Base-by-base conservation (phyloP, 2,888 invertebrate genomes). In the Crematogaster levior region DNA sequence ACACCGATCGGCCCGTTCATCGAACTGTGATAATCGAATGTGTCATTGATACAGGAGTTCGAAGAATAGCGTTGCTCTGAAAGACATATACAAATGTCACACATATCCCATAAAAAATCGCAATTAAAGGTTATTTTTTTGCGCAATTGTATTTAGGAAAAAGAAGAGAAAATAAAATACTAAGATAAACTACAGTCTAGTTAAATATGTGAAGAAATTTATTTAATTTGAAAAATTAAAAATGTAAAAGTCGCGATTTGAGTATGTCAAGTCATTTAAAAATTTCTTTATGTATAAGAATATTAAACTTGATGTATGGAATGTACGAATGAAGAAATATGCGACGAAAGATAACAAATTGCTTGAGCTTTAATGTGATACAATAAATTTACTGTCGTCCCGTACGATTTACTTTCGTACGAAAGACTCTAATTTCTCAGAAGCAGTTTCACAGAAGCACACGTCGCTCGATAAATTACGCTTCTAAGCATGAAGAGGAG, bases 381-480 rank as follows among this genome's bases (percentile, higher is more conserved):
- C 46, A 48, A 24, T 18, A 12, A 53, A 58, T 58, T 56, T 27
- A 53, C n/a, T 5, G 3, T 15, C n/a, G 27, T 56, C 12, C 18
- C 21, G 10, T 34, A 21, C 21, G 34, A 24, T 15, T 37, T 12
- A 51, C 37, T n/a, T n/a, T n/a, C n/a, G n/a, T n/a, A 75, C 27
- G 34, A 37, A 9, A 18, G 51, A 0, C n/a, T 27, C 65, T 66
- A 66, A 75, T 66, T 75, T 66, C 51, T 66, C 27, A n/a, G n/a
- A n/a, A n/a, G n/a, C n/a, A n/a, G 46, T 24, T 74, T 65, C n/a
- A 37, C 43, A 15, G n/a, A 51, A 51, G 24, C 68, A 65, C 75
- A 27, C 51, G 51, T 51, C 24, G 37, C 12, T 74, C 63, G 43
- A 79, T 81, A 75, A 63, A 81, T 75, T 53, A 61, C 30, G 48